Conservation (phyloP, 23 tunicate species). For the Halocynthia aurantium region DNA sequence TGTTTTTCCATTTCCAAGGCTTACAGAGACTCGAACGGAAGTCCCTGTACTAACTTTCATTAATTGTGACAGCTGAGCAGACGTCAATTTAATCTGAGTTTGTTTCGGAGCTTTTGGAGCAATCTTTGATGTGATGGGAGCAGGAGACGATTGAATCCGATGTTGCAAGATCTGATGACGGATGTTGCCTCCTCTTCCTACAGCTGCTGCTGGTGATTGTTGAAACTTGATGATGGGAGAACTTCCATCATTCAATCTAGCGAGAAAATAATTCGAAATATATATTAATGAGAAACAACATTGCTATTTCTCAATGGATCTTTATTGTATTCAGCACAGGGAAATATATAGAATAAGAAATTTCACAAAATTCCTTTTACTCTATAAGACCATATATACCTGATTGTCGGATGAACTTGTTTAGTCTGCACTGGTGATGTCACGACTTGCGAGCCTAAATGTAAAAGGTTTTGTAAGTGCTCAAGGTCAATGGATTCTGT, state of each 20-base stretch:
- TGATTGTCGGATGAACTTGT: no score
- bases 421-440: no score
- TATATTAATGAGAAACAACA: no score
- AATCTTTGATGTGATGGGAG: conserved; percentile 1
- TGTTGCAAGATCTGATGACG: background rate
- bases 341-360: no score
- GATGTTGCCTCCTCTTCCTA: background rate
- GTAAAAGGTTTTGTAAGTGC: no score
- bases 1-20: conserved; percentile 61
- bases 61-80: conserved; percentile 52
- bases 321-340: no score
- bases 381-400: no score
- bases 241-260: conserved; percentile 2
- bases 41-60: conserved; percentile 52
- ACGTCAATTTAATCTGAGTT: conserved; percentile 67
- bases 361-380: no score
- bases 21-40: conserved; percentile 48
- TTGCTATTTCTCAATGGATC: no score
- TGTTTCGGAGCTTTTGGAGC: conserved; percentile 21
- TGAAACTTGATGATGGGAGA: conserved; percentile 8
- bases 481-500: no score
- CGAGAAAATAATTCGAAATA: background rate
- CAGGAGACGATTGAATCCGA: background rate
- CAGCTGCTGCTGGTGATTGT: conserved; percentile 4
- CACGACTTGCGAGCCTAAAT: background rate